Evolutionary conservation across 2,113 vertebrate genomes (phyloP).

Genomic region (Heliornis fulica): DNA sequence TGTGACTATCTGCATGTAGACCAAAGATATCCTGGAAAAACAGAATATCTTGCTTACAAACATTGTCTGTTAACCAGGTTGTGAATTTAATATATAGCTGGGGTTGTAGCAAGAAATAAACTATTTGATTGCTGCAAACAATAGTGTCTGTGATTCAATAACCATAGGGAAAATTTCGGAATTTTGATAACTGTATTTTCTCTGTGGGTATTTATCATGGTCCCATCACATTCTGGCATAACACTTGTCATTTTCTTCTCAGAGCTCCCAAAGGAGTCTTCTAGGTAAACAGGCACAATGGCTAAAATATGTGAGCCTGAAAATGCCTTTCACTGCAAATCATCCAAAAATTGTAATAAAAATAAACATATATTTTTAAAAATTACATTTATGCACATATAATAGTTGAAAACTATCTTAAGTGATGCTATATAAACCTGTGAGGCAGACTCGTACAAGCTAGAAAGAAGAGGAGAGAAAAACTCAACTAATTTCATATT

Average conservation of each 20-base stretch:
- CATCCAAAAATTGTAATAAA: background rate
- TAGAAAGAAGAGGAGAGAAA: background rate
- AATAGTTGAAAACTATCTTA: background rate
- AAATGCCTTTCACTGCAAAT: background rate
- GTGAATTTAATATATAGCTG: too few relatives aligned
- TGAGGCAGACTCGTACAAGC: background rate
- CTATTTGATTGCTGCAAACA: too few relatives aligned
- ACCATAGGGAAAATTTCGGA: background rate
- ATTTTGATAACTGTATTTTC: background rate
- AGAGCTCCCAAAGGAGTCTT: background rate
- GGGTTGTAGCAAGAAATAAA: too few relatives aligned
- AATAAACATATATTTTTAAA: background rate
- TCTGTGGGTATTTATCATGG: background rate
- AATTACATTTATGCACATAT: accelerated
- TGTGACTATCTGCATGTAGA: too few relatives aligned
- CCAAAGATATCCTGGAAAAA: too few relatives aligned
- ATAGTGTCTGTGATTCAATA: too few relatives aligned
- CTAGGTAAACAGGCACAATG: background rate
- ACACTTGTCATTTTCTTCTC: background rate
- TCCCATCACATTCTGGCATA: background rate
- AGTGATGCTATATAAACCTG: background rate
- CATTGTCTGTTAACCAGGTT: too few relatives aligned
- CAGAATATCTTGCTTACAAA: too few relatives aligned
- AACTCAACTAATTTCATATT: background rate
- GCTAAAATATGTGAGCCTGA: background rate